These are phyloP conservation scores for Metellina segmentata DNA, from an alignment of 2,888 invertebrate species.

Conservation along the genomic window DNA sequence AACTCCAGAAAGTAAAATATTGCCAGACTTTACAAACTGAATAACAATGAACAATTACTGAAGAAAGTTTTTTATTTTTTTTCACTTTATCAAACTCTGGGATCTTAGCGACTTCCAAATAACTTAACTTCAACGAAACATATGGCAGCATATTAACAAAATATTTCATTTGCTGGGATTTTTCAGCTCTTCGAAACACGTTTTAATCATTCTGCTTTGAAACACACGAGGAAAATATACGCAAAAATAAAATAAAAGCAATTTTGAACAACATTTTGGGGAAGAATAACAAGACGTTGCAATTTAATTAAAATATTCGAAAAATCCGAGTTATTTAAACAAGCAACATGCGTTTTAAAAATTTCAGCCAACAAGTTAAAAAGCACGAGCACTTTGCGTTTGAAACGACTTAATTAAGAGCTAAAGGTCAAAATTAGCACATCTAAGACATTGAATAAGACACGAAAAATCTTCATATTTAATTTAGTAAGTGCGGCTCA, in stretches of 20 bases:
- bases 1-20: too few relatives aligned
- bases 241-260: neutral
- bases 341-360: neutral
- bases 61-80: neutral
- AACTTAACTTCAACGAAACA: neutral
- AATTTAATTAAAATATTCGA: conserved; percentile 30
- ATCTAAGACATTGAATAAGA: neutral
- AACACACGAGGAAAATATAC: neutral
- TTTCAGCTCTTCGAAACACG: neutral
- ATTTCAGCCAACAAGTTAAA: neutral
- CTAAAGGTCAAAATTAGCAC: conserved; percentile 28
- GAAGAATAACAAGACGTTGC: neutral
- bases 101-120: neutral
- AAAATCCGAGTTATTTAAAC: neutral
- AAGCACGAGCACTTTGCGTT: neutral
- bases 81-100: neutral
- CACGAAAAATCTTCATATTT: neutral
- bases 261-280: neutral
- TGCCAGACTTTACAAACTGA: too few relatives aligned
- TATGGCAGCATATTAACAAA: neutral
- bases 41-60: neutral
- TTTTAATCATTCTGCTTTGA: neutral
- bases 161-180: neutral
- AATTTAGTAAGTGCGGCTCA: neutral
- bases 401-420: conserved; percentile 13